These are phyloP conservation scores for Linnaemya tessellans DNA, from an alignment of 2,888 invertebrate genomes.

Conservation along the genomic window DNA sequence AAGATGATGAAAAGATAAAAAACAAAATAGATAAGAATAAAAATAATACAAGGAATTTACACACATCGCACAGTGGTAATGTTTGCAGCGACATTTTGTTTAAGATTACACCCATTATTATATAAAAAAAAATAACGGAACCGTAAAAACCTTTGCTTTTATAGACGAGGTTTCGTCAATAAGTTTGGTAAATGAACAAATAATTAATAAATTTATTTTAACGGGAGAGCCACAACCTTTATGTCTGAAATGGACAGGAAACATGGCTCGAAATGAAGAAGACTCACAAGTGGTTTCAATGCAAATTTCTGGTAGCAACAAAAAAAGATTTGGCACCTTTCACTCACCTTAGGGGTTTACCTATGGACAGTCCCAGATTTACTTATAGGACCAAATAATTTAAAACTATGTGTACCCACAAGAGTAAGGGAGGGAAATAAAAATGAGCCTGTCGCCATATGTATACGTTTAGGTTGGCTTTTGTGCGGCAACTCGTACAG, in stretches of 20 bases:
- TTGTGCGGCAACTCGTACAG: too few relatives aligned
- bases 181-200: conserved; percentile 63
- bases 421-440: background rate
- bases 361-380: too few relatives aligned
- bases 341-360: too few relatives aligned
- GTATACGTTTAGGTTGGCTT: conserved; percentile 20
- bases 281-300: too few relatives aligned
- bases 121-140: conserved; percentile 34
- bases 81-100: conserved; percentile 35
- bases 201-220: too few relatives aligned
- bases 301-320: too few relatives aligned
- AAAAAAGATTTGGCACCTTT: too few relatives aligned
- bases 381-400: too few relatives aligned
- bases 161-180: conserved; percentile 4
- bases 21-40: background rate
- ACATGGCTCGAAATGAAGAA: too few relatives aligned
- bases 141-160: conserved; percentile 2
- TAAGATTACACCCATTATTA: conserved; percentile 50
- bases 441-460: conserved; percentile 8
- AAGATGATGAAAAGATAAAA: too few relatives aligned
- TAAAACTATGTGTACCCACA: background rate
- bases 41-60: background rate
- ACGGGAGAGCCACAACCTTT: too few relatives aligned
- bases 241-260: too few relatives aligned
- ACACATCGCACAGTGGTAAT: conserved; percentile 26